Percentiles rank a stretch among this genome's conserved stretches.
phyloP scores from a whole-genome alignment of 2,797 vertebrate genomes.

The Heterohyrax brucei region DNA sequence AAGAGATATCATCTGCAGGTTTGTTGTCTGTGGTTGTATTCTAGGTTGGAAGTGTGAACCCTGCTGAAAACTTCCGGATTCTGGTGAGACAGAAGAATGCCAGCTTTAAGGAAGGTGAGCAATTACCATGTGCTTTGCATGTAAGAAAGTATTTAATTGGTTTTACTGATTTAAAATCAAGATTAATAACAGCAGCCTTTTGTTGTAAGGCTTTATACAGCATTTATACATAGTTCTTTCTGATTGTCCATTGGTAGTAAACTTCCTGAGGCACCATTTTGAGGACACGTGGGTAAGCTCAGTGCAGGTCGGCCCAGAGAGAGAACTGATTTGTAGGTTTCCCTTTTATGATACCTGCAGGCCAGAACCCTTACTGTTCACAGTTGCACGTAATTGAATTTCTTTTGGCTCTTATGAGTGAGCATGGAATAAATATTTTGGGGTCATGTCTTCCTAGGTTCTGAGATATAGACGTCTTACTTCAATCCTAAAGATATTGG shows the following conservation, averaged over 20 bases:
- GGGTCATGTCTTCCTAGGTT: background rate
- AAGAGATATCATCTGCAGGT: background rate
- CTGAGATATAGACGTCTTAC: background rate
- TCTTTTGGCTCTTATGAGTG: constrained; percentile 1
- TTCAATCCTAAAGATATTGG: background rate
- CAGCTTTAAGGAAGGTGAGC: constrained; percentile 95
- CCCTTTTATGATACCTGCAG: background rate
- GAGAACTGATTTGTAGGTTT: background rate
- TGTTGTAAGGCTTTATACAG: background rate
- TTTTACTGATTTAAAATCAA: background rate
- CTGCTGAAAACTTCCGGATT: constrained; percentile 94
- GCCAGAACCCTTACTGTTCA: constrained; percentile 3
- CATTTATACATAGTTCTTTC: background rate
- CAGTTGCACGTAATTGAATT: background rate
- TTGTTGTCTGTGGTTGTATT: constrained; percentile 73
- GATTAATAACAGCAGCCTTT: background rate
- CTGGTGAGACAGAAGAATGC: constrained; percentile 94
- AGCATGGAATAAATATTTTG: background rate
- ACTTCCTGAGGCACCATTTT: background rate
- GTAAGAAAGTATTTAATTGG: background rate
- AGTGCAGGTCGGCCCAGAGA: background rate
- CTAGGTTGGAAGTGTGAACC: constrained; percentile 97
- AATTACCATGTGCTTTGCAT: background rate
- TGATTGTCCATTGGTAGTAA: background rate
- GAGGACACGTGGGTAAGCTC: background rate